Base-by-base conservation (phyloP, 2,888 invertebrate species). In the Lissonota sp. region DNA sequence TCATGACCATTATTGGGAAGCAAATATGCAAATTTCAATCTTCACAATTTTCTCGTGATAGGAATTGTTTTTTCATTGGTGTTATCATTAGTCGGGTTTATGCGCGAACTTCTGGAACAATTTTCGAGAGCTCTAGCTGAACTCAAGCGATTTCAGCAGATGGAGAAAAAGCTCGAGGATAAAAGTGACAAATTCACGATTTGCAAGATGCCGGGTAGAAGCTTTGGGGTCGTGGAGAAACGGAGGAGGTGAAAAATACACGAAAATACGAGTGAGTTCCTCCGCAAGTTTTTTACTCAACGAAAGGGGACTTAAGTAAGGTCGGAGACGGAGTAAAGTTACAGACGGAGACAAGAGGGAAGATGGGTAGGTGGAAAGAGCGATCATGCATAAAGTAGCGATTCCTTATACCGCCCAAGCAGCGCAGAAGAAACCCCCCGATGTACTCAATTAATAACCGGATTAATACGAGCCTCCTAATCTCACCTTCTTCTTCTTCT, bases 361-460 rank as follows among this genome's bases (percentile, higher is more conserved):
- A 51, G 51, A 51, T 44, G n/a, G 39, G 40, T 16, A 12, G 58
- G 14, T 51, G 39, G 66, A 74, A 53, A 74, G 37, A 55, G 66
- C 14, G 44, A 64, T 62, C 46, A 40, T 26, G 55, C 57, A 80
- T 71, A 72, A 82, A 79, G 76, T 79, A 78, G 77, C 78, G 80
- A 83, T 82, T 83, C 69, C 80, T 79, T 81, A n/a, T n/a, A 82
- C 79, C 83, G 77, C 80, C 82, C 79, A 75, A 77, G 80, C 67
- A 71, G 64, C 73, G 58, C 16, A 7, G 42, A 81, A 80, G 77
- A 82, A 79, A 69, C 78, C 37, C 78, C 37, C 75, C 69, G 55
- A 72, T 75, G 79, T 84, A 82, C 85, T 84, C 85, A 85, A 88
- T 88, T 88, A 88, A 88, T 86, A 87, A 84, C 79, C 83, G 85